Evolutionary conservation across 2,888 invertebrate species (phyloP).

Genomic region (Neoitamus cyanurus): DNA sequence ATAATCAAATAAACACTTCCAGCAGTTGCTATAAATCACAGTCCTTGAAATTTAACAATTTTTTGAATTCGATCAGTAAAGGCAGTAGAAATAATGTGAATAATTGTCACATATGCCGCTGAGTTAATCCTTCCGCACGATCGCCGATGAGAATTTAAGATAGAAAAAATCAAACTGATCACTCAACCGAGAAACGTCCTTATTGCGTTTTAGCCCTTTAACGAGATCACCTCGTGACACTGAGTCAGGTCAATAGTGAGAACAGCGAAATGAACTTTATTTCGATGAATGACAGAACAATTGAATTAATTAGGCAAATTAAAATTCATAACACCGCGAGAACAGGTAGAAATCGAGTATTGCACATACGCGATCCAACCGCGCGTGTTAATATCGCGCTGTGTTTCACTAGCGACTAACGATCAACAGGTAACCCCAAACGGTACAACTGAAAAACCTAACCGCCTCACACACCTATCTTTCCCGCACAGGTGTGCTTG

Average conservation of each 20-base stretch:
- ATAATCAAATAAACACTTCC: neutral
- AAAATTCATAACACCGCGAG: slow-evolving; percentile 43
- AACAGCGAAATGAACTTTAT: neutral
- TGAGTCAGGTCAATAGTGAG: slow-evolving; percentile 27
- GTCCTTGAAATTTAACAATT: neutral
- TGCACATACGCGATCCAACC: slow-evolving; percentile 42
- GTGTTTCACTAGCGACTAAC: slow-evolving; percentile 50
- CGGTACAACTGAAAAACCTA: slow-evolving; percentile 22
- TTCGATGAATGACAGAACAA: slow-evolving; percentile 38
- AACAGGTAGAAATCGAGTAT: slow-evolving; percentile 38
- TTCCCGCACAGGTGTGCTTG: slow-evolving; percentile 49
- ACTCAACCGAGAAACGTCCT: neutral
- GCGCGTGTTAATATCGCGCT: slow-evolving; percentile 48
- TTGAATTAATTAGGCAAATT: slow-evolving; percentile 46
- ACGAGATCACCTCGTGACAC: slow-evolving; percentile 14
- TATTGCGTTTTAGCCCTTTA: neutral
- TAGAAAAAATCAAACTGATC: neutral
- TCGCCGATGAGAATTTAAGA: neutral
- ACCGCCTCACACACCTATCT: neutral
- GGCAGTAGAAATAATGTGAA: neutral
- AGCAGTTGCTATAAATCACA: neutral
- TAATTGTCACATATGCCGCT: neutral
- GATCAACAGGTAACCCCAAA: slow-evolving; percentile 33
- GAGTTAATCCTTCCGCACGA: neutral
- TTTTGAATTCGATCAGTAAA: neutral